Evolutionary conservation across 2,797 vertebrate species (phyloP).

Genomic region (Melanotaenia boesemani): DNA sequence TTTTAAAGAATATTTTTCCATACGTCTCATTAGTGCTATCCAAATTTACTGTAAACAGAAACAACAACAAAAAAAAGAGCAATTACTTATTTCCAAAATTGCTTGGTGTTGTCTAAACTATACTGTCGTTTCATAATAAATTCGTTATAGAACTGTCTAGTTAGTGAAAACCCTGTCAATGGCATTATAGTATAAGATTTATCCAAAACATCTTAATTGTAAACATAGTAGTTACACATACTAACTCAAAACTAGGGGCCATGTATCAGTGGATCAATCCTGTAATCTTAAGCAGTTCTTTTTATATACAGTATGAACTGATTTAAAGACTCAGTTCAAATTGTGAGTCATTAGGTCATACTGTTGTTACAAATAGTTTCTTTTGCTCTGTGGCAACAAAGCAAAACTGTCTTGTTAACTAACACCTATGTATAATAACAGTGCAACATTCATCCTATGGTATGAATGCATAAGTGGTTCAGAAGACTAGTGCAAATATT

Average conservation of each 20-base stretch:
- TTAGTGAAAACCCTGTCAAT: constrained; percentile 15
- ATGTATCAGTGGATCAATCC: constrained; percentile 1
- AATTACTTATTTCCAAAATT: constrained; percentile 30
- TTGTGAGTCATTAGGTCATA: background rate
- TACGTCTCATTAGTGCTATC: background rate
- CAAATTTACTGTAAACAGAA: constrained; percentile 28
- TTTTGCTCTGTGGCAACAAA: constrained; percentile 11
- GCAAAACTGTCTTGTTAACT: background rate
- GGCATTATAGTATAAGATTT: constrained; percentile 14
- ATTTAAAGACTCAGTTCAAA: constrained; percentile 13
- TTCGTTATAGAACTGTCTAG: constrained; percentile 6
- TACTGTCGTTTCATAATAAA: constrained; percentile 1
- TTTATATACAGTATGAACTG: constrained; percentile 3
- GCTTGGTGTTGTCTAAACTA: constrained; percentile 32
- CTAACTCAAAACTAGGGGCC: constrained; percentile 22
- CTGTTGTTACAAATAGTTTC: background rate
- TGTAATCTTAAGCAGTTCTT: constrained; percentile 20
- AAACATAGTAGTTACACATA: constrained; percentile 5
- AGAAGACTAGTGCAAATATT: constrained; percentile 3
- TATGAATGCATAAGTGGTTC: constrained; percentile 2
- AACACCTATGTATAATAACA: constrained; percentile 12
- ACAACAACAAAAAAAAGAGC: constrained; percentile 3
- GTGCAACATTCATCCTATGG: constrained; percentile 3
- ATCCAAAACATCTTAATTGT: constrained; percentile 7
- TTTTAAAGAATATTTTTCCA: constrained; percentile 34